Evolutionary conservation across 2,113 vertebrate species (phyloP).

Genomic region (Sander vitreus): DNA sequence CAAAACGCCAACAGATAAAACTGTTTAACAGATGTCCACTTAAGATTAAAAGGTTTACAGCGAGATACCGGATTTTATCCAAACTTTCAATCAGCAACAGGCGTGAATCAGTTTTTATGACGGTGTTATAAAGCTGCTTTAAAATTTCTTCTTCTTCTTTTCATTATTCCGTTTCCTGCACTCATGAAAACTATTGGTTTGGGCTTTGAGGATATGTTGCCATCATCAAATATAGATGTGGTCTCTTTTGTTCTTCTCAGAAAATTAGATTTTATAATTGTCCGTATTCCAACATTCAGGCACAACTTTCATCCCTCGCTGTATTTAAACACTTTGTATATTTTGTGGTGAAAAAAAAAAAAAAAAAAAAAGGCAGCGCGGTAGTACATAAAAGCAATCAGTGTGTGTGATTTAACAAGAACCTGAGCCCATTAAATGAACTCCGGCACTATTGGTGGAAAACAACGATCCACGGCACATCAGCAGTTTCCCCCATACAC

Average conservation of each 20-base stretch:
- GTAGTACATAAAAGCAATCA: constrained; percentile 88
- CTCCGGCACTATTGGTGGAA: constrained; percentile 72
- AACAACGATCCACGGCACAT: constrained; percentile 73
- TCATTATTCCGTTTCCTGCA: constrained; percentile 33
- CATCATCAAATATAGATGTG: constrained; percentile 43
- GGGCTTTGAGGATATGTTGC: constrained; percentile 35
- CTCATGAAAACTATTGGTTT: constrained; percentile 31
- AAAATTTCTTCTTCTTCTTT: background rate
- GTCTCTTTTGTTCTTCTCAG: constrained; percentile 33
- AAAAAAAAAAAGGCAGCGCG: constrained; percentile 70
- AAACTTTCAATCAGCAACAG: constrained; percentile 15
- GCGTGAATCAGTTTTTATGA: background rate
- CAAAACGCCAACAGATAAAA: background rate
- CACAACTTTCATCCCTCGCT: constrained; percentile 24
- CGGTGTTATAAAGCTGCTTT: background rate
- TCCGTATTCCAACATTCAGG: constrained; percentile 40
- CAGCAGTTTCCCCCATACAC: constrained; percentile 75
- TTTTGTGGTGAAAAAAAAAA: constrained; percentile 75
- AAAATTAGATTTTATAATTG: constrained; percentile 45
- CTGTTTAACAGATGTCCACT: constrained; percentile 9
- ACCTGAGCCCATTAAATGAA: constrained; percentile 85
- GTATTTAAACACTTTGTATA: constrained; percentile 80
- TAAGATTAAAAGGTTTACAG: constrained; percentile 9
- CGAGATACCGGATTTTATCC: background rate
- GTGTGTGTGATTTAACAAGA: constrained; percentile 84